A percentile compares a stretch with the other conserved stretches of the same genome.
Evolutionary conservation across 2,113 vertebrate species (phyloP).

Genomic region (Prunella himalayana): DNA sequence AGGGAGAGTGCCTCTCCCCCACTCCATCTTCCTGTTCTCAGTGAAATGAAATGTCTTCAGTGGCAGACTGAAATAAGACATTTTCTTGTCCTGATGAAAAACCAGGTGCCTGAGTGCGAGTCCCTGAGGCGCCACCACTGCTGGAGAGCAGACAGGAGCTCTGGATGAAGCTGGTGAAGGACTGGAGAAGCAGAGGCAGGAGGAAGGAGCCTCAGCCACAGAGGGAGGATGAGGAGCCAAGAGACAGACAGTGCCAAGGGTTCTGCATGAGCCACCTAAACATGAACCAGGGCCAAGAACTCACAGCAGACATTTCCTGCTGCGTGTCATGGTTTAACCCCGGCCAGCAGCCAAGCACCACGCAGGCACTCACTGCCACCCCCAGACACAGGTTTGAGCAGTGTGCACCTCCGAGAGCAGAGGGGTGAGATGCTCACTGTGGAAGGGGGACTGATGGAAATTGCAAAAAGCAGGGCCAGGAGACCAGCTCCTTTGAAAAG

Average conservation of each 20-base stretch:
- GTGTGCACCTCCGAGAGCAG: not conserved
- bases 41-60: not conserved
- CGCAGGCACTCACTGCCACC: rapidly evolving
- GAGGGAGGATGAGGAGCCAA: not conserved
- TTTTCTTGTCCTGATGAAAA: not conserved
- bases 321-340: rapidly evolving
- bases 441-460: not conserved
- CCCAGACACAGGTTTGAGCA: not conserved
- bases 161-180: not conserved
- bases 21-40: not conserved
- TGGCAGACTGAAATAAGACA: not conserved
- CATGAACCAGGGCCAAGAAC: rapidly evolving
- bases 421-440: not conserved
- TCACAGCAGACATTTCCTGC: not conserved
- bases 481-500: too few species aligned
- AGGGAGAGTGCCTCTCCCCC: not conserved
- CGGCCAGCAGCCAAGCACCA: not conserved
- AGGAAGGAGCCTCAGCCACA: not conserved
- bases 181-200: not conserved
- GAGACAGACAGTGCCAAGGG: not conserved
- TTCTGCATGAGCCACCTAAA: not conserved
- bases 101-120: not conserved
- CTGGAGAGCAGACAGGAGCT: not conserved
- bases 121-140: not conserved
- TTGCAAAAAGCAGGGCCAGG: too few species aligned